phyloP scores from a whole-genome alignment of 2,113 vertebrate species.

The Excalfactoria chinensis region DNA sequence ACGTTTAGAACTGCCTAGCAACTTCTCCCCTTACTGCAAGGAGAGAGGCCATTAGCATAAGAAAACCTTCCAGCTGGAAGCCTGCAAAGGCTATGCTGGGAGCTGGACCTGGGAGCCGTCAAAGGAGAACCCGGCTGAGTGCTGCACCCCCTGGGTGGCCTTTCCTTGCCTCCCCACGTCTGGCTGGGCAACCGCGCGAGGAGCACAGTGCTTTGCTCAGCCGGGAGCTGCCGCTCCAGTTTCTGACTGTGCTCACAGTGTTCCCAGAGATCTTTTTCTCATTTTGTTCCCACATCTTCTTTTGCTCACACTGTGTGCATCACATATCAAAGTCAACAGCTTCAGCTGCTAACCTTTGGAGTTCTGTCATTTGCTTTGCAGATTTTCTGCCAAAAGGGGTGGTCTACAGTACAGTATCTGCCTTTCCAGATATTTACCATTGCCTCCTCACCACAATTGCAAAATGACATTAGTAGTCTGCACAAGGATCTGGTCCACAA shows the following conservation, averaged over 20 bases:
- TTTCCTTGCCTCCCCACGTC: background rate
- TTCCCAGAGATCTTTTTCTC: slow-evolving; percentile 41
- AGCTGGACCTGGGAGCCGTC: slow-evolving; percentile 62
- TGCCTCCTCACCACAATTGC: background rate
- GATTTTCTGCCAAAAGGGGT: background rate
- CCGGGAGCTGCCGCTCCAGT: background rate
- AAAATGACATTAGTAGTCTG: background rate
- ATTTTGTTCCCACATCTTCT: slow-evolving; percentile 50
- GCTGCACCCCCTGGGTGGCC: slow-evolving; percentile 56
- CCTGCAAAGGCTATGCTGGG: slow-evolving; percentile 38
- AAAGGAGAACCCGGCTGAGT: slow-evolving; percentile 29
- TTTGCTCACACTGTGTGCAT: slow-evolving; percentile 40
- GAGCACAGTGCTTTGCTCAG: background rate
- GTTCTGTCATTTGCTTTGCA: slow-evolving; percentile 27
- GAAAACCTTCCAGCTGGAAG: slow-evolving; percentile 66
- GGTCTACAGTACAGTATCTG: background rate
- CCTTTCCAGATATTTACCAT: background rate
- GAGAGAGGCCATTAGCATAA: slow-evolving; percentile 76
- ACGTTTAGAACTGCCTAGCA: slow-evolving; percentile 78
- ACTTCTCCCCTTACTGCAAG: slow-evolving; percentile 72
- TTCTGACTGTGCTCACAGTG: background rate
- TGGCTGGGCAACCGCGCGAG: background rate
- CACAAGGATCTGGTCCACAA: background rate
- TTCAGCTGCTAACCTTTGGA: slow-evolving; percentile 49
- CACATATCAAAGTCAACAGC: slow-evolving; percentile 41